Conservation (phyloP, 2,888 invertebrate genomes). For the Diarsia rubi region DNA sequence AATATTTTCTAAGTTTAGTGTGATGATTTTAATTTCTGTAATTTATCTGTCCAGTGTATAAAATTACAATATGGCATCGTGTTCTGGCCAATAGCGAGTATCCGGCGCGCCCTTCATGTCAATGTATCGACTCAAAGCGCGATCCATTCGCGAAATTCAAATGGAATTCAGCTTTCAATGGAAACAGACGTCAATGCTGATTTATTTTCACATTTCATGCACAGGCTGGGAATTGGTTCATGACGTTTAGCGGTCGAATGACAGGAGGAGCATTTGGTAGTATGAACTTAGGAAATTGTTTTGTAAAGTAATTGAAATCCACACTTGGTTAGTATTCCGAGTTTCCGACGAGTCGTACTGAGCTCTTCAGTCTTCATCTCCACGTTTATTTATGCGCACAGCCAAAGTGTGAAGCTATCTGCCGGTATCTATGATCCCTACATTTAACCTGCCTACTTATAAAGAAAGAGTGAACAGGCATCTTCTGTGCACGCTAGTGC, state of each 20-base stretch:
- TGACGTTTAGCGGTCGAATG: not conserved
- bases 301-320: not conserved
- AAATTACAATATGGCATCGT: conserved; percentile 64
- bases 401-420: too few relatives aligned
- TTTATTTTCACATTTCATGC: conserved; percentile 32
- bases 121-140: conserved; percentile 61
- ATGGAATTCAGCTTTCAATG: conserved; percentile 48
- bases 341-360: too few relatives aligned
- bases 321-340: too few relatives aligned
- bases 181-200: conserved; percentile 43
- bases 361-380: too few relatives aligned
- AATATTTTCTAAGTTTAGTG: too few relatives aligned
- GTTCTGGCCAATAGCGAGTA: conserved; percentile 64
- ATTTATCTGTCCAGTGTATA: conserved; percentile 38
- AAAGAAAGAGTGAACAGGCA: too few relatives aligned
- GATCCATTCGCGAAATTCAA: conserved; percentile 66
- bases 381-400: too few relatives aligned
- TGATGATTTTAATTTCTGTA: conserved; percentile 50
- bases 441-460: too few relatives aligned
- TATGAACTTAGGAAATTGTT: not conserved
- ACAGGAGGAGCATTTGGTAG: not conserved
- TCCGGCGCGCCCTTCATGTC: conserved; percentile 65
- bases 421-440: too few relatives aligned
- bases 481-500: too few relatives aligned
- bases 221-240: conserved; percentile 13